Evolutionary conservation across 2,888 invertebrate species (phyloP).

Genomic region (Lithophane socia): DNA sequence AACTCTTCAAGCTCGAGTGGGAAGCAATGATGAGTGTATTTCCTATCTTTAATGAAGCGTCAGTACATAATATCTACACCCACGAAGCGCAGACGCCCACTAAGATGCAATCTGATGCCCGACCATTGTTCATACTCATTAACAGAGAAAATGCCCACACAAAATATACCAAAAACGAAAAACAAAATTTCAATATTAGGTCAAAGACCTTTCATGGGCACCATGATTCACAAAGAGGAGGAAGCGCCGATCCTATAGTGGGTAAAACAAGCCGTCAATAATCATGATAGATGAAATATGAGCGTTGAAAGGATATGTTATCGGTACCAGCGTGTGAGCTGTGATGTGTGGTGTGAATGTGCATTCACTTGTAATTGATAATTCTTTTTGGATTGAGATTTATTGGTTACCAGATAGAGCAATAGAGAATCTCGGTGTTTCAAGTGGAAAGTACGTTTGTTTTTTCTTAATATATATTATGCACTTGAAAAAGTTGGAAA

Average conservation of each 20-base stretch:
- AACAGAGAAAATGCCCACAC: constrained; percentile 70
- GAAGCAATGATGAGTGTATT: constrained; percentile 67
- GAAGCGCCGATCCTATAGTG: constrained; percentile 58
- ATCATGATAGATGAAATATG: constrained; percentile 64
- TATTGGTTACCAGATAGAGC: constrained; percentile 24
- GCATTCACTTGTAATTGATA: constrained; percentile 43
- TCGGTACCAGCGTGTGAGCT: constrained; percentile 46
- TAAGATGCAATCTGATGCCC: constrained; percentile 69
- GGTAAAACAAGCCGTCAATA: constrained; percentile 62
- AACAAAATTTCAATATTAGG: constrained; percentile 52
- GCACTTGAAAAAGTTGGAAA: not conserved
- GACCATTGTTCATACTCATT: constrained; percentile 74
- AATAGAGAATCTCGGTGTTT: not conserved
- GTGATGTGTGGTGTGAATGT: constrained; percentile 29
- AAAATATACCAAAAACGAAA: constrained; percentile 46
- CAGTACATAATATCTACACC: constrained; percentile 56
- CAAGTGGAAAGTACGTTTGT: not conserved
- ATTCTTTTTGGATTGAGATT: constrained; percentile 48
- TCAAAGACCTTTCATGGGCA: constrained; percentile 52
- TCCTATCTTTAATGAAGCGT: constrained; percentile 67
- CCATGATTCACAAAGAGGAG: constrained; percentile 54
- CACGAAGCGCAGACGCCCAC: constrained; percentile 62
- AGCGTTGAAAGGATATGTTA: constrained; percentile 57
- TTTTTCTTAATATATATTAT: not conserved
- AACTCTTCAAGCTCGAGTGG: constrained; percentile 68